phyloP scores from a whole-genome alignment of 2,113 vertebrate genomes.

The Tychaedon coryphoeus region DNA sequence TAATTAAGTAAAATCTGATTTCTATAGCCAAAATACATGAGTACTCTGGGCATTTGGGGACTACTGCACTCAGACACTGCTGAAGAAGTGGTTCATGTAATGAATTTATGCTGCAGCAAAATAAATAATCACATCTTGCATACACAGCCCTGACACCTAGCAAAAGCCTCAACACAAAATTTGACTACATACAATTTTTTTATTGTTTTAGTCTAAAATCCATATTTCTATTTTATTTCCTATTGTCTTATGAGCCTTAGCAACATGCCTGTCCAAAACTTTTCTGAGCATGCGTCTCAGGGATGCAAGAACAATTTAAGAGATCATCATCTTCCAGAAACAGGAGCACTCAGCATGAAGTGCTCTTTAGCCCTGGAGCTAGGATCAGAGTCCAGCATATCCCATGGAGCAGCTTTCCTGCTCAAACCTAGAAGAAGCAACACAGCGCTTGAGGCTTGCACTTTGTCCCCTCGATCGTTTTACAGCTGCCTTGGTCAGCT shows the following conservation, averaged over 20 bases:
- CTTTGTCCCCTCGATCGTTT: background rate
- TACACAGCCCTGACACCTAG: background rate
- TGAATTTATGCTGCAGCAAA: background rate
- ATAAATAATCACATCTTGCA: fast-evolving
- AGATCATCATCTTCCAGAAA: background rate
- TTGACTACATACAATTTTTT: background rate
- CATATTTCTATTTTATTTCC: background rate
- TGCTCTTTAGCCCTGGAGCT: background rate
- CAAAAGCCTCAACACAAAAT: background rate
- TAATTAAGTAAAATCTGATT: background rate
- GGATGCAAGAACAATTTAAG: fast-evolving
- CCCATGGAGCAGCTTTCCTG: fast-evolving
- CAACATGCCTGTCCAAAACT: background rate
- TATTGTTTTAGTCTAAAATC: background rate
- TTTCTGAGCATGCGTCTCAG: background rate
- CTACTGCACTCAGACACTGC: background rate
- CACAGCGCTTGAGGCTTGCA: fast-evolving
- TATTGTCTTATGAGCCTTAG: background rate
- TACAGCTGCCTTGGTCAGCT: background rate
- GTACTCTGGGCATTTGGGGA: background rate
- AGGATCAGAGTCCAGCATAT: background rate
- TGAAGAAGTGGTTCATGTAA: background rate
- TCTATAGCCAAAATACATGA: background rate
- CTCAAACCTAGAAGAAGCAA: background rate
- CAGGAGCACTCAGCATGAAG: background rate